phyloP scores from a whole-genome alignment of 2,888 invertebrate genomes.

The Chymomyza amoena region DNA sequence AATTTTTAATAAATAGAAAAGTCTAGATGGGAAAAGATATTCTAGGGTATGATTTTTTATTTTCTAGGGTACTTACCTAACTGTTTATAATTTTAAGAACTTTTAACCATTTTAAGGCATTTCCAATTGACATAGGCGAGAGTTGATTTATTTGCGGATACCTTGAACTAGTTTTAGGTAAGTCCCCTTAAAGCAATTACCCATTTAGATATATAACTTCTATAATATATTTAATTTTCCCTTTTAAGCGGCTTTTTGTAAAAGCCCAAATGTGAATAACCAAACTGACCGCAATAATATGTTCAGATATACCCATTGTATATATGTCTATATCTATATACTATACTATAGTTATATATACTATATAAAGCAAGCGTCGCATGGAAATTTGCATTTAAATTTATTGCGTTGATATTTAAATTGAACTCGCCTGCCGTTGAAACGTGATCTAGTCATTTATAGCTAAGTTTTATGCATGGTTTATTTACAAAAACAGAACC shows the following conservation, averaged over 20 bases:
- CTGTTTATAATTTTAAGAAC: too few species aligned
- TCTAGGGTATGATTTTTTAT: too few species aligned
- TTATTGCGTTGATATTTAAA: constrained; percentile 39
- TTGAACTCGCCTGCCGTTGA: constrained; percentile 31
- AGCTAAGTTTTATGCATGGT: not conserved
- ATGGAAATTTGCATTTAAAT: constrained; percentile 36
- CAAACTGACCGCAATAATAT: not conserved
- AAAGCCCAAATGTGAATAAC: not conserved
- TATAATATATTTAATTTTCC: not conserved
- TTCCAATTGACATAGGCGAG: not conserved
- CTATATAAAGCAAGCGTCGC: not conserved
- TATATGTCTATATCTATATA: not conserved
- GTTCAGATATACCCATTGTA: not conserved
- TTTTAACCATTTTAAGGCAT: not conserved
- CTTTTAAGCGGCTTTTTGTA: not conserved
- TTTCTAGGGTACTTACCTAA: too few species aligned
- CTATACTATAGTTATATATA: constrained; percentile 1
- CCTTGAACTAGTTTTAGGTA: not conserved
- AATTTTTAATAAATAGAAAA: too few species aligned
- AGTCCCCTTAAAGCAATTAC: not conserved
- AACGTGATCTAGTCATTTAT: constrained; percentile 41
- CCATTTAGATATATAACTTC: too few species aligned
- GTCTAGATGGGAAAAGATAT: too few species aligned
- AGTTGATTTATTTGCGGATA: not conserved
- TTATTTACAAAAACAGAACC: not conserved